A percentile compares a stretch with the other conserved stretches of the same genome.
These are phyloP conservation scores for Aethes cnicana DNA, from an alignment of 2,888 invertebrate genomes.

Conservation along the genomic window DNA sequence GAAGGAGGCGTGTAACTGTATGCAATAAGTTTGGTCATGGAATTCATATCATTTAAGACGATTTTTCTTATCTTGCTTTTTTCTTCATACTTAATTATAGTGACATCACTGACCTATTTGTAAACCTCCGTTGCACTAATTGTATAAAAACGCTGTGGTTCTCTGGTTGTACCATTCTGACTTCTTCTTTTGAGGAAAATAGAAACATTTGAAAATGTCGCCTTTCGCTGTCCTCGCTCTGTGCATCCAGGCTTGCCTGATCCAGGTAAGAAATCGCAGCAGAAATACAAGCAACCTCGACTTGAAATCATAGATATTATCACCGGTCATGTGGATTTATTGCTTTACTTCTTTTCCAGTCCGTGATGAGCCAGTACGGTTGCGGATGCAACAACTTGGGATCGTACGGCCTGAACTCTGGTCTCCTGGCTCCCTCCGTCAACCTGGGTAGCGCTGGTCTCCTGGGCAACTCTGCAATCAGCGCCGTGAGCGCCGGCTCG, in stretches of 20 bases:
- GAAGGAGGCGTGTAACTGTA: not conserved
- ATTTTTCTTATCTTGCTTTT: too few species aligned
- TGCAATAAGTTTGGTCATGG: not conserved
- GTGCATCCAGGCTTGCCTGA: slow-evolving; percentile 12
- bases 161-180: not conserved
- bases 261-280: slow-evolving; percentile 25
- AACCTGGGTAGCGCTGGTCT: not conserved
- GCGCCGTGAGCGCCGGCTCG: slow-evolving; percentile 13
- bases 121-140: not conserved
- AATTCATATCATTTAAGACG: too few species aligned
- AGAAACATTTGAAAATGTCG: slow-evolving; percentile 8
- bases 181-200: not conserved
- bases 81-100: too few species aligned
- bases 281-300: too few species aligned
- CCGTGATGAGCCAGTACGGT: slow-evolving; percentile 17
- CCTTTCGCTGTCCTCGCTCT: slow-evolving; percentile 4
- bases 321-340: not conserved
- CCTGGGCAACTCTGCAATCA: not conserved
- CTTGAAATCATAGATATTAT: too few species aligned
- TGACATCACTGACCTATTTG: slow-evolving; percentile 2
- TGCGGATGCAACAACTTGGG: not conserved
- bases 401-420: not conserved
- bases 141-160: not conserved
- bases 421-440: not conserved
- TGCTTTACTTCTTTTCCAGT: not conserved